Evolutionary conservation across 2,888 invertebrate genomes (phyloP).

Genomic region (Pelosia muscerda): DNA sequence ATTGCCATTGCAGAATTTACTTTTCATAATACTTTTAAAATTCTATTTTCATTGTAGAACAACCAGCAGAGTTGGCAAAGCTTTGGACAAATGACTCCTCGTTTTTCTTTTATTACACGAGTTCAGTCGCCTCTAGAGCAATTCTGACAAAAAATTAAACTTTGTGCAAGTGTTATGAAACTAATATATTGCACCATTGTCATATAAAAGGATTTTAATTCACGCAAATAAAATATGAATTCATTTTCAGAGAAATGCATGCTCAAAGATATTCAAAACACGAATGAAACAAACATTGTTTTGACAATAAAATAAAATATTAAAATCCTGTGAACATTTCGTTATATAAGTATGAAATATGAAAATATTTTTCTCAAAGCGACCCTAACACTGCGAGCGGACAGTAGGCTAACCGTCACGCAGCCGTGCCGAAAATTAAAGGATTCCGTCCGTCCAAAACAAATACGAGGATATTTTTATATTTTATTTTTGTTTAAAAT

Average conservation of each 20-base stretch:
- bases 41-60: conserved; percentile 50
- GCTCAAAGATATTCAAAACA: conserved; percentile 29
- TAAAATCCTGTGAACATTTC: conserved; percentile 58
- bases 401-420: conserved; percentile 73
- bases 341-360: conserved; percentile 68
- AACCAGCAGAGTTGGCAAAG: conserved; percentile 55
- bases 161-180: conserved; percentile 59
- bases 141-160: conserved; percentile 56
- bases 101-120: conserved; percentile 61
- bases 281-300: conserved; percentile 38
- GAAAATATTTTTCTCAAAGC: conserved; percentile 75
- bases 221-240: conserved; percentile 32
- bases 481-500: conserved; percentile 84
- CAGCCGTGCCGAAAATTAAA: conserved; percentile 84
- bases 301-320: conserved; percentile 54
- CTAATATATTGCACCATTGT: conserved; percentile 60
- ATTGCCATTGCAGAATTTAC: background rate
- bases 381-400: conserved; percentile 71
- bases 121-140: conserved; percentile 57
- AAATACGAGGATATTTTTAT: conserved; percentile 85
- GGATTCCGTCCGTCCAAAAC: conserved; percentile 85
- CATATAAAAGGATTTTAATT: conserved; percentile 33
- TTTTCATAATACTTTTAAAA: background rate
- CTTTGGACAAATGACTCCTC: conserved; percentile 59
- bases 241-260: conserved; percentile 21